Evolutionary conservation across 2,113 vertebrate genomes (phyloP).

Genomic region (Elaphurus davidianus): DNA sequence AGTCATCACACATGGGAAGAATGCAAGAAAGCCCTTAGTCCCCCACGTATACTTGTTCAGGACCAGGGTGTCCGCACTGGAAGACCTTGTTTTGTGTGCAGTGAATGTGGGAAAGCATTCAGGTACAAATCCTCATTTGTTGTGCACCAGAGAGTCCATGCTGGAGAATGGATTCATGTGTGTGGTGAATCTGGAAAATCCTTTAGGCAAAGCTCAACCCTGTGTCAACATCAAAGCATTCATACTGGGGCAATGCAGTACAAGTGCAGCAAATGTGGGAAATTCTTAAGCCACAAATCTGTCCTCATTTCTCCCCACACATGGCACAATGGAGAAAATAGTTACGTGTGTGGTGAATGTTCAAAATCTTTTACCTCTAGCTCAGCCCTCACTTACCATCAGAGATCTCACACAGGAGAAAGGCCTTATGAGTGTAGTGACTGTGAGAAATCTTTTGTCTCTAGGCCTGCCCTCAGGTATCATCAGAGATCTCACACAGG

Average conservation of each 20-base stretch:
- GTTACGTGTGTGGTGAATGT: background rate
- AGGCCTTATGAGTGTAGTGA: background rate
- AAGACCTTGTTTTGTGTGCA: background rate
- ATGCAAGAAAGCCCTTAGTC: background rate
- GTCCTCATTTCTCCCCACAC: background rate
- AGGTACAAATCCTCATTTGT: background rate
- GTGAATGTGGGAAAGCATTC: background rate
- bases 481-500: slow-evolving; percentile 17
- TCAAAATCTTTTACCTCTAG: background rate
- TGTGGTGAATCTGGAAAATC: background rate
- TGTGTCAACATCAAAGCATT: background rate
- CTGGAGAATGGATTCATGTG: background rate
- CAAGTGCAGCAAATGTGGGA: background rate
- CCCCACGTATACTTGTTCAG: background rate
- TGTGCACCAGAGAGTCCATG: background rate
- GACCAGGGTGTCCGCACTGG: background rate
- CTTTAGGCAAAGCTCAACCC: background rate
- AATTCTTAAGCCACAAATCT: background rate
- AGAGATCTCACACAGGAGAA: background rate
- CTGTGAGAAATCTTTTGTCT: background rate
- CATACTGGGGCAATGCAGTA: background rate
- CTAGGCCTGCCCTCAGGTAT: background rate
- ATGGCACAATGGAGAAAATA: background rate
- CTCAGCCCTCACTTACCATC: background rate
- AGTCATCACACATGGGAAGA: background rate